A percentile compares a stretch with the other conserved stretches of the same genome.
phyloP scores from a whole-genome alignment of 1,140 invertebrate species.

The Papilio dardanus region DNA sequence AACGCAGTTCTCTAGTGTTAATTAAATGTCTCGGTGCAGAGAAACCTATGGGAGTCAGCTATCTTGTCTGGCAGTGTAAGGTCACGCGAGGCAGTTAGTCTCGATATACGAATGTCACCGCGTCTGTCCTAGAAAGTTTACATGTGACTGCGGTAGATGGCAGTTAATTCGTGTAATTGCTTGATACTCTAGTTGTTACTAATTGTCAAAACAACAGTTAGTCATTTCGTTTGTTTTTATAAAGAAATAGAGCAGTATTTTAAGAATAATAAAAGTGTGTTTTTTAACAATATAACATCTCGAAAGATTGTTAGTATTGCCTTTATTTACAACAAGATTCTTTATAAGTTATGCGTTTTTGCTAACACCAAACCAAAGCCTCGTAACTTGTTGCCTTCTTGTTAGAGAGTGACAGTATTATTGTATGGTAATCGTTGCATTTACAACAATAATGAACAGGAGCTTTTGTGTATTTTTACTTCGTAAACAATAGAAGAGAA shows the following conservation, averaged over 20 bases:
- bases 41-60: conserved; percentile 48
- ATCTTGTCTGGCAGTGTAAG: conserved; percentile 24
- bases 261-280: too few species aligned
- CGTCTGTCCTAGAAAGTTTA: not conserved
- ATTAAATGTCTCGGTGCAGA: conserved; percentile 48
- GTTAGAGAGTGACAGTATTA: conserved; percentile 3
- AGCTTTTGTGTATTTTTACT: not conserved
- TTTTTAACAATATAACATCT: too few species aligned
- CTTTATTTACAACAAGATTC: too few species aligned
- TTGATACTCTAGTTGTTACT: not conserved
- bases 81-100: conserved; percentile 17
- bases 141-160: not conserved
- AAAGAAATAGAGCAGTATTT: not conserved
- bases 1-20: conserved; percentile 44
- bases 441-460: not conserved
- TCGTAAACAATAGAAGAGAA: conserved; percentile 17
- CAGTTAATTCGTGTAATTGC: not conserved
- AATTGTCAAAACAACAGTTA: not conserved
- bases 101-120: not conserved
- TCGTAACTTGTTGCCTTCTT: not conserved
- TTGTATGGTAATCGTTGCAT: not conserved
- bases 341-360: too few species aligned
- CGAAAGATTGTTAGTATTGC: too few species aligned
- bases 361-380: not conserved
- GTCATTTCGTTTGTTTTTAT: too few species aligned